Conservation (phyloP, 2,888 invertebrate species). For the Eilema sororculum region DNA sequence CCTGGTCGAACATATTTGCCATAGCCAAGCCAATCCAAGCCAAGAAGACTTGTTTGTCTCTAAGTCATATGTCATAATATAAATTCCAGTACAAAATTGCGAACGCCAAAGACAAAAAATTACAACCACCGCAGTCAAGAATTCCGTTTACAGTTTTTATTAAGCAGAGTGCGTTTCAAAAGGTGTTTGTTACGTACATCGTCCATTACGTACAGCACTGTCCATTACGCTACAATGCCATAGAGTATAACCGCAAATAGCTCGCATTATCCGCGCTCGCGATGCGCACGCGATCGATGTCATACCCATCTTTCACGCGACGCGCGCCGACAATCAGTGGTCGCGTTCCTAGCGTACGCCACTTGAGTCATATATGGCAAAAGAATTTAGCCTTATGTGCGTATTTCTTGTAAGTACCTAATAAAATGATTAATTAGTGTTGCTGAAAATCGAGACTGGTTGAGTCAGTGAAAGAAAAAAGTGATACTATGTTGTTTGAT, state of each 20-base stretch:
- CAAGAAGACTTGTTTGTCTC: neutral
- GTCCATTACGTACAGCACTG: constrained; percentile 54
- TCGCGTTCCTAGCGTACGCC: constrained; percentile 8
- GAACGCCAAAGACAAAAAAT: neutral
- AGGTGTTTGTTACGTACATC: constrained; percentile 38
- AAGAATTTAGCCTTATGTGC: neutral
- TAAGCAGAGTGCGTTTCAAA: constrained; percentile 32
- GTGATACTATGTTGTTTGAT: too few relatives aligned
- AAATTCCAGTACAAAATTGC: neutral
- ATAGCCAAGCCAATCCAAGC: too few relatives aligned
- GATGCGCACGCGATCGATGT: constrained; percentile 57
- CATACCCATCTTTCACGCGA: constrained; percentile 28
- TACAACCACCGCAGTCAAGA: neutral
- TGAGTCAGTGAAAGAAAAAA: too few relatives aligned
- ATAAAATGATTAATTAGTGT: neutral
- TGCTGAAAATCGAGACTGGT: neutral
- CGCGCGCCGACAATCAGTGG: constrained; percentile 23
- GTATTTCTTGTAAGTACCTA: neutral
- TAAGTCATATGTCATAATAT: neutral
- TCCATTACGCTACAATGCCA: constrained; percentile 51
- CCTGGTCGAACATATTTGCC: too few relatives aligned
- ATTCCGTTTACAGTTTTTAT: constrained; percentile 11
- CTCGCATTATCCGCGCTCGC: constrained; percentile 67
- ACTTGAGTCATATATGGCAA: neutral
- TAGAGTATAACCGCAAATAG: constrained; percentile 74